Conservation (phyloP, 2,888 invertebrate species). For the Melanargia galathea region DNA sequence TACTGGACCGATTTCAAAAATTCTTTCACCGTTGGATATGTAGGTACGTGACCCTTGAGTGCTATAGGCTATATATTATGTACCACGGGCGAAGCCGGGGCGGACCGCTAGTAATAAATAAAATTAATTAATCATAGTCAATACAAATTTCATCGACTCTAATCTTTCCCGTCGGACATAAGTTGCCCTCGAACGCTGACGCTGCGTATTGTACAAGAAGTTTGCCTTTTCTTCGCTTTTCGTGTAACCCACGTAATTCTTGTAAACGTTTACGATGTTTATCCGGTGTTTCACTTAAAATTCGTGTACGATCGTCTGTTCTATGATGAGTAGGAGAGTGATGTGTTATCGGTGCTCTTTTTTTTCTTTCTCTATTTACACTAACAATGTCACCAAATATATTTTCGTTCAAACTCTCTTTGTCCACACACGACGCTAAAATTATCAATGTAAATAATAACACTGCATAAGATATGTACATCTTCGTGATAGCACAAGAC, state of each 20-base stretch:
- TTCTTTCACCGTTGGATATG: too few species aligned
- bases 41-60: too few species aligned
- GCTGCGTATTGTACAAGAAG: neutral
- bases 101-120: too few species aligned
- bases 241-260: neutral
- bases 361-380: neutral
- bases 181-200: neutral
- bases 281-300: neutral
- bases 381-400: neutral
- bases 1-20: too few species aligned
- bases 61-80: too few species aligned
- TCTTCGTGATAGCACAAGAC: neutral
- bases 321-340: neutral
- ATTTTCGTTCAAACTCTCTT: neutral
- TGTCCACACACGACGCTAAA: neutral
- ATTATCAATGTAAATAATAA: neutral
- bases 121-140: neutral
- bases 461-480: neutral
- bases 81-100: too few species aligned
- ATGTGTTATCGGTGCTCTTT: neutral
- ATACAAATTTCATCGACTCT: neutral
- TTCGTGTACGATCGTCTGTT: neutral
- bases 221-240: neutral
- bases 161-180: neutral
- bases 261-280: neutral